phyloP scores from a whole-genome alignment of 2,797 vertebrate species.

The Aselliscus stoliczkanus region DNA sequence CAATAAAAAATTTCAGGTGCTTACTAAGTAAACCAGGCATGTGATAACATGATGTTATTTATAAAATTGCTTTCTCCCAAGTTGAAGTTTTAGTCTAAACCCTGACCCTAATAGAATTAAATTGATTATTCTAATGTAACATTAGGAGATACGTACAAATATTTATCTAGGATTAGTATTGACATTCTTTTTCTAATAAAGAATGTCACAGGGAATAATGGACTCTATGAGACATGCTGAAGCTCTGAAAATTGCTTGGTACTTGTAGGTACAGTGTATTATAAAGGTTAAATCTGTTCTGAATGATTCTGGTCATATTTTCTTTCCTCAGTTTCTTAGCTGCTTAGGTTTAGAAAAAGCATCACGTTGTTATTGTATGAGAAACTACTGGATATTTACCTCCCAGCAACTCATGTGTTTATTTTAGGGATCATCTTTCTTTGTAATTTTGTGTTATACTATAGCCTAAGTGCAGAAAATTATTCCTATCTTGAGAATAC shows the following conservation, averaged over 20 bases:
- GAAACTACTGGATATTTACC: neutral
- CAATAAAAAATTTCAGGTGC: neutral
- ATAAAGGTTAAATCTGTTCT: neutral
- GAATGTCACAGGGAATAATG: neutral
- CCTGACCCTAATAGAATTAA: neutral
- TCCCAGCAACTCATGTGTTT: neutral
- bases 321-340: neutral
- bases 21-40: neutral
- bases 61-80: neutral
- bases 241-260: neutral
- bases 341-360: neutral
- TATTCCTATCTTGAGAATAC: no score
- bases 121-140: neutral
- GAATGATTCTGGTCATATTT: constrained; percentile 4
- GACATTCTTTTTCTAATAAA: neutral
- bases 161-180: neutral
- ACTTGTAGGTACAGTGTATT: neutral
- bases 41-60: neutral
- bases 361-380: neutral
- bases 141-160: neutral
- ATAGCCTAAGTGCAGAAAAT: neutral
- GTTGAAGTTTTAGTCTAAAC: neutral
- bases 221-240: neutral
- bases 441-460: neutral
- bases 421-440: neutral